A percentile compares a stretch with the other conserved stretches of the same genome.
phyloP scores from a whole-genome alignment of 1,140 invertebrate genomes.

The Leucophenga varia region DNA sequence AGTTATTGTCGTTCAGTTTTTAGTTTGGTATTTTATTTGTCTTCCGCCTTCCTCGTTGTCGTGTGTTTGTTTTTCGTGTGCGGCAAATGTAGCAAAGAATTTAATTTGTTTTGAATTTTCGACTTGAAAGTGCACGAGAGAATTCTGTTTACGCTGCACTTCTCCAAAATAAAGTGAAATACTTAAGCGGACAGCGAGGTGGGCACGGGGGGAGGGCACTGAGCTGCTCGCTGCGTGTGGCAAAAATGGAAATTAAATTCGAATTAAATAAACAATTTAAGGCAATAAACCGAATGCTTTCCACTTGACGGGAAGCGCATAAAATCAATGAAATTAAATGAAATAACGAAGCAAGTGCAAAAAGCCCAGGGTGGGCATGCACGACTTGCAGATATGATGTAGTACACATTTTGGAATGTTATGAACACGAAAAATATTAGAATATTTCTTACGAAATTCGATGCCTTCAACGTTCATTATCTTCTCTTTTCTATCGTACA shows the following conservation, averaged over 20 bases:
- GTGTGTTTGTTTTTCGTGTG: conserved; percentile 19
- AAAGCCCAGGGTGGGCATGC: too few species aligned
- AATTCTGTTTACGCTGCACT: conserved; percentile 23
- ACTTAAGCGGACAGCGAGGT: too few species aligned
- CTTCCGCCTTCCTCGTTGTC: conserved; percentile 13
- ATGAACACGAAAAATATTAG: too few species aligned
- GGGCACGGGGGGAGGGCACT: too few species aligned
- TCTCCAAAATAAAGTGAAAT: background rate
- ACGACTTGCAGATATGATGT: too few species aligned
- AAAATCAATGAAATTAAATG: conserved; percentile 27
- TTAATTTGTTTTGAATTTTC: conserved; percentile 51
- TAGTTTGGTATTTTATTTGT: conserved; percentile 3
- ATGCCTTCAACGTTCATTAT: too few species aligned
- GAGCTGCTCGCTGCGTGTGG: too few species aligned
- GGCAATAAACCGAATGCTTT: conserved; percentile 11
- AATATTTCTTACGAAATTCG: too few species aligned
- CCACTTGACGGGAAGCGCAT: conserved; percentile 9
- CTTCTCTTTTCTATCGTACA: too few species aligned
- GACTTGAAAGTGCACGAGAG: conserved; percentile 11
- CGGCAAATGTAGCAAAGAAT: conserved; percentile 33
- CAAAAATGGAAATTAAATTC: conserved; percentile 28
- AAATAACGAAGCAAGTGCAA: too few species aligned
- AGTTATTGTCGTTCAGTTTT: background rate
- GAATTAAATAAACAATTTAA: conserved; percentile 33
- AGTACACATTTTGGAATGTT: too few species aligned